phyloP scores from a whole-genome alignment of 2,888 invertebrate species.

The Euplagia quadripunctaria region DNA sequence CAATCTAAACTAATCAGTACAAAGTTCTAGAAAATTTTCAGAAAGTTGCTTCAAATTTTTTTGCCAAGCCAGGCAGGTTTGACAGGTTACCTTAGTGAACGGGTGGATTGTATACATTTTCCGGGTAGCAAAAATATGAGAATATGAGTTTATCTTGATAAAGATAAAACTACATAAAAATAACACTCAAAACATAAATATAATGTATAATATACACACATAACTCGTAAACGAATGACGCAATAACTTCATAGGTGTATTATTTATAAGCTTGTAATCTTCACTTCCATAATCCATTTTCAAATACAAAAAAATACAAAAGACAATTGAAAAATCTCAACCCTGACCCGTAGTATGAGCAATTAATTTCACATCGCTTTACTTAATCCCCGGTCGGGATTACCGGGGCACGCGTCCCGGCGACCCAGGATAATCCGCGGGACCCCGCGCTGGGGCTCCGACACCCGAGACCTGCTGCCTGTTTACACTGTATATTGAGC shows the following conservation, averaged over 20 bases:
- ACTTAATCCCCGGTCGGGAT: conserved; percentile 46
- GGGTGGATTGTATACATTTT: too few species aligned
- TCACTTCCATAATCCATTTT: not conserved
- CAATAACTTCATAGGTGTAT: not conserved
- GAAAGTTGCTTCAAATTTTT: too few species aligned
- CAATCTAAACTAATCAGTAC: too few species aligned
- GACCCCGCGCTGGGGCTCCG: conserved; percentile 23
- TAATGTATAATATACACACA: too few species aligned
- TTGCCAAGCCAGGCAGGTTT: too few species aligned
- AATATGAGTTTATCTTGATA: too few species aligned
- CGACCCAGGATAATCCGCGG: conserved; percentile 44
- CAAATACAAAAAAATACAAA: conserved; percentile 1
- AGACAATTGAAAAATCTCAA: conserved; percentile 29
- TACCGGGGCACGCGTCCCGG: conserved; percentile 53
- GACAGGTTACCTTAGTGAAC: too few species aligned
- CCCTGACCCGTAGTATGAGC: conserved; percentile 45
- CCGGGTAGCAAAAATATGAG: too few species aligned
- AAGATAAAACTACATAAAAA: too few species aligned
- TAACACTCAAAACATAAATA: too few species aligned
- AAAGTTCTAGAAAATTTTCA: too few species aligned
- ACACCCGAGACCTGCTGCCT: conserved; percentile 23
- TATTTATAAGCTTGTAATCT: not conserved
- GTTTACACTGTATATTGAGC: conserved; percentile 55
- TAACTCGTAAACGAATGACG: too few species aligned
- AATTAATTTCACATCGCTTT: conserved; percentile 52